Conservation (phyloP, 2,113 vertebrate genomes). For the Muntiacus reevesi region DNA sequence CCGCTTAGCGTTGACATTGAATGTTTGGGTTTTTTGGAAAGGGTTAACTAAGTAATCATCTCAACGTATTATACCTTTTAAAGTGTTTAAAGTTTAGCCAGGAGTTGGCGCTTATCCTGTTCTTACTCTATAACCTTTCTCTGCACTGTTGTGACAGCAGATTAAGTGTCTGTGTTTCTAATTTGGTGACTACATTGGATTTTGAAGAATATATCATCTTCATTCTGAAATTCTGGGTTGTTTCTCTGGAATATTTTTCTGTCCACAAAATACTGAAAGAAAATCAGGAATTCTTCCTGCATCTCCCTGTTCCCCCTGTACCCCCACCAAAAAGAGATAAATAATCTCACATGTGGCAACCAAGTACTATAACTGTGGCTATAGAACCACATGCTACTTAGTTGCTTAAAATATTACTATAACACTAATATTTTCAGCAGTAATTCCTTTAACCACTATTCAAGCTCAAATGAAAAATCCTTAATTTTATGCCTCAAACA, state of each 20-base stretch:
- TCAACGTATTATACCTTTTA: background rate
- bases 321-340: background rate
- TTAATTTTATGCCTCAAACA: background rate
- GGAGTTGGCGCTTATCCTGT: background rate
- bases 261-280: background rate
- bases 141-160: background rate
- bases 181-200: background rate
- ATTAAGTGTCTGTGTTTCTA: conserved; percentile 2
- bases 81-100: background rate
- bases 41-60: conserved; percentile 17
- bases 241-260: conserved; percentile 24
- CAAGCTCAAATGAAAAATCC: conserved; percentile 38
- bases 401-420: background rate
- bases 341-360: background rate
- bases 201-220: background rate
- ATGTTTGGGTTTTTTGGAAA: background rate
- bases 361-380: background rate
- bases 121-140: conserved; percentile 26
- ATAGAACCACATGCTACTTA: background rate
- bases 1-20: background rate
- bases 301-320: background rate
- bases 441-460: background rate
- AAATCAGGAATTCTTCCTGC: background rate
- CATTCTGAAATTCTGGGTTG: conserved; percentile 13
- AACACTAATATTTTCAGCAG: background rate